These are phyloP conservation scores for Pachypanchax playfairii DNA, from an alignment of 2,113 vertebrate genomes.

Conservation along the genomic window DNA sequence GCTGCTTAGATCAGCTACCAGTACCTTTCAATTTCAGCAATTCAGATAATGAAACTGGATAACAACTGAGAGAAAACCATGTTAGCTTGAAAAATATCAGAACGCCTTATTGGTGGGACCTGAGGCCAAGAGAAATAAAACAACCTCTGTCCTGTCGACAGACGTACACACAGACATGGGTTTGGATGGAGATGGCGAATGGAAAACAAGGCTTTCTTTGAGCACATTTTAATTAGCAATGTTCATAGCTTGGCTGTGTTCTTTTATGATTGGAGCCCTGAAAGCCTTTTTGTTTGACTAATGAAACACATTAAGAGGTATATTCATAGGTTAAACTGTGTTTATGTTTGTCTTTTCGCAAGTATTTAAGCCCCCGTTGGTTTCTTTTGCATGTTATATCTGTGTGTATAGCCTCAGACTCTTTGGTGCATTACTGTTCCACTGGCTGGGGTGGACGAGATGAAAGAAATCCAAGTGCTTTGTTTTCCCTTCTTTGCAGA, in stretches of 20 bases:
- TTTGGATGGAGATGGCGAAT: slow-evolving; percentile 68
- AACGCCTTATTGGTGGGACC: slow-evolving; percentile 52
- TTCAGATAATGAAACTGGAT: slow-evolving; percentile 35
- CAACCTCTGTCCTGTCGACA: slow-evolving; percentile 43
- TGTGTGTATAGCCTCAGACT: slow-evolving; percentile 33
- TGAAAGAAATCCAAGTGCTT: slow-evolving; percentile 59
- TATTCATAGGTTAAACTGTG: slow-evolving; percentile 50
- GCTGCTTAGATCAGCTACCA: slow-evolving; percentile 19
- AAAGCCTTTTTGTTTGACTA: slow-evolving; percentile 77
- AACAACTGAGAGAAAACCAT: slow-evolving; percentile 35
- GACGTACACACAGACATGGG: slow-evolving; percentile 63
- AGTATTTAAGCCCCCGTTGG: slow-evolving; percentile 7
- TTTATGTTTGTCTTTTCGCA: slow-evolving; percentile 31
- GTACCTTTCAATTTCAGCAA: slow-evolving; percentile 8
- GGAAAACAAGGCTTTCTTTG: slow-evolving; percentile 79
- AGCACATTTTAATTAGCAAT: slow-evolving; percentile 76
- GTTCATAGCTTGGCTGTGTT: slow-evolving; percentile 72
- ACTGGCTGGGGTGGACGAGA: slow-evolving; percentile 52
- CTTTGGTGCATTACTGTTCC: slow-evolving; percentile 38
- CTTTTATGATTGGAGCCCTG: slow-evolving; percentile 76
- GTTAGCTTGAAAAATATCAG: slow-evolving; percentile 64
- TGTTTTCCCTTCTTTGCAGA: slow-evolving; percentile 64
- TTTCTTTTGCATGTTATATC: slow-evolving; percentile 37
- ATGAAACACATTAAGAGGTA: slow-evolving; percentile 72
- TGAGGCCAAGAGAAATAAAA: slow-evolving; percentile 68